These are phyloP conservation scores for Pycnomerus fuliginosus DNA, from an alignment of 2,888 invertebrate species.

Conservation along the genomic window DNA sequence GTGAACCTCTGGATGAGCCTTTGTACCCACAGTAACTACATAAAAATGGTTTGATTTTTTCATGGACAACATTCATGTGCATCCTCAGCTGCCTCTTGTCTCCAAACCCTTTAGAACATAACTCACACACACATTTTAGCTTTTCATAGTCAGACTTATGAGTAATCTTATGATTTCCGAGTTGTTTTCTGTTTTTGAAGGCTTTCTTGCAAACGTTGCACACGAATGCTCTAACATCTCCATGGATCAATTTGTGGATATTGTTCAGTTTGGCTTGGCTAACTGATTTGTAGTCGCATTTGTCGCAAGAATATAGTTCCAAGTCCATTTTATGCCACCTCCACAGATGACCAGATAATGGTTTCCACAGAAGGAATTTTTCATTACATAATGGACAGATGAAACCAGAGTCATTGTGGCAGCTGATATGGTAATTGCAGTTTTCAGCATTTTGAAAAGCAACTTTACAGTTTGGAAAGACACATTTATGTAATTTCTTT, in stretches of 20 bases:
- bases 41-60: constrained; percentile 64
- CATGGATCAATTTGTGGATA: constrained; percentile 75
- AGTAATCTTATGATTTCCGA: constrained; percentile 71
- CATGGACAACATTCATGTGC: constrained; percentile 66
- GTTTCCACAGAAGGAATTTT: constrained; percentile 61
- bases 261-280: constrained; percentile 69
- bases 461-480: constrained; percentile 58
- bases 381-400: constrained; percentile 69
- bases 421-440: constrained; percentile 64
- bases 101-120: constrained; percentile 62
- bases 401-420: constrained; percentile 53
- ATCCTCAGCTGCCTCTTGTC: constrained; percentile 56
- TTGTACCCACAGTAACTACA: constrained; percentile 70
- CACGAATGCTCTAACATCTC: constrained; percentile 61
- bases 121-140: constrained; percentile 53
- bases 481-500: constrained; percentile 52
- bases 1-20: constrained; percentile 63
- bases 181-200: constrained; percentile 78
- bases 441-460: constrained; percentile 60
- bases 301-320: constrained; percentile 74
- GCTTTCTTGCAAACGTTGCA: constrained; percentile 71
- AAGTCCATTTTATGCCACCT: constrained; percentile 73
- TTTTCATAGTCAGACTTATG: constrained; percentile 52
- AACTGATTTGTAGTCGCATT: constrained; percentile 72
- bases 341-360: constrained; percentile 80